Conservation (phyloP, 2,888 invertebrate species). For the Drosophila kokeensis region DNA sequence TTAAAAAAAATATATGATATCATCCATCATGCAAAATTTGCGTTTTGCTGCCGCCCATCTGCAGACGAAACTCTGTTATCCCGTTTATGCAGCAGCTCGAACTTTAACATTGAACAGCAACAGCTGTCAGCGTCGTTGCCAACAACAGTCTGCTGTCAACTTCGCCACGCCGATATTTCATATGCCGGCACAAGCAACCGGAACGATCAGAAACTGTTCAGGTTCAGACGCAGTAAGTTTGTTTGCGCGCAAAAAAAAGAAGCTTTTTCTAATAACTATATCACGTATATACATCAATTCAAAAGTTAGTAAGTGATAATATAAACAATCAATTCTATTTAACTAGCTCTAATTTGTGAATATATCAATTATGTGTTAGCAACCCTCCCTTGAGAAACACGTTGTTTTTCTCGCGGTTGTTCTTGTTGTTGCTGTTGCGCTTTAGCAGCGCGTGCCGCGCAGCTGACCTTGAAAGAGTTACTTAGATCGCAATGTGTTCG, state of each 20-base stretch:
- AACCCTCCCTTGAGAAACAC: conserved; percentile 20
- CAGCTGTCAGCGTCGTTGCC: conserved; percentile 36
- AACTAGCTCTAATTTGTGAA: background rate
- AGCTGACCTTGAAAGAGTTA: conserved; percentile 32
- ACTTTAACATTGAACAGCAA: conserved; percentile 2
- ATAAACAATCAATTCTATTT: conserved; percentile 1
- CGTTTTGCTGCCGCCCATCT: conserved; percentile 16
- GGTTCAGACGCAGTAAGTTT: conserved; percentile 42
- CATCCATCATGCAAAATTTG: conserved; percentile 42
- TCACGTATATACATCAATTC: background rate
- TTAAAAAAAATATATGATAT: background rate
- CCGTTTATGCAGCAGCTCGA: conserved; percentile 16
- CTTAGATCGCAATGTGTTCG: conserved; percentile 26
- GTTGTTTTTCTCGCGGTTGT: conserved; percentile 4
- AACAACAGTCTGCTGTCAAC: conserved; percentile 21
- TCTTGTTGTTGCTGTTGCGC: background rate
- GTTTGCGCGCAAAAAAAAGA: background rate
- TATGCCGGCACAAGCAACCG: conserved; percentile 3
- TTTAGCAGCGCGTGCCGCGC: conserved; percentile 15
- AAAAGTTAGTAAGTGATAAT: background rate
- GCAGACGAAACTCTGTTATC: background rate
- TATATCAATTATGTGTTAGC: background rate
- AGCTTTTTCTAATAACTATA: background rate
- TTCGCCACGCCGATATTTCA: conserved; percentile 17
- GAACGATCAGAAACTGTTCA: conserved; percentile 65